Evolutionary conservation across 2,113 vertebrate species (phyloP).

Genomic region (Artemisiospiza belli): DNA sequence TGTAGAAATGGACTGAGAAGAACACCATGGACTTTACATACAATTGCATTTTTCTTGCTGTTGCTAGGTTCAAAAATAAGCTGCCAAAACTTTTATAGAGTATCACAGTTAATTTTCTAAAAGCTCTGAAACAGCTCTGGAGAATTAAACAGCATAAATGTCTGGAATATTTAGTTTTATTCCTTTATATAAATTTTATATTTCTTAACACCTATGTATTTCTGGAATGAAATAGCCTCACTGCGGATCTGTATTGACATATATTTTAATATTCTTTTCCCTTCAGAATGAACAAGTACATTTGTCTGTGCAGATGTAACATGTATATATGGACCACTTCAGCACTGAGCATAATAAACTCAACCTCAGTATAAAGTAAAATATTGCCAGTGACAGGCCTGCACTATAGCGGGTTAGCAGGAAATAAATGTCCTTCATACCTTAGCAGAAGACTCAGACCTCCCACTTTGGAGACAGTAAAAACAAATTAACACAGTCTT

Average conservation of each 20-base stretch:
- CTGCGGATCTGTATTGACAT: neutral
- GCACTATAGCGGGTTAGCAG: neutral
- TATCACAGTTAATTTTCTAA: neutral
- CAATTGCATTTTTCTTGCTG: neutral
- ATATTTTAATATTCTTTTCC: neutral
- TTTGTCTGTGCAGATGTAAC: neutral
- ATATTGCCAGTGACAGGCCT: neutral
- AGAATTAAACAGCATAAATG: neutral
- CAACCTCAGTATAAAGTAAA: neutral
- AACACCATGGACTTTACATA: neutral
- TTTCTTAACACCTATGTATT: neutral
- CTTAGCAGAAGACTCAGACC: neutral
- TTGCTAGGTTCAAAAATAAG: neutral
- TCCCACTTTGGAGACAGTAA: neutral
- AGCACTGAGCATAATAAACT: neutral
- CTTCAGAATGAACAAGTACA: accelerated
- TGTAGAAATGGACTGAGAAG: neutral
- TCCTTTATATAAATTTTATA: neutral
- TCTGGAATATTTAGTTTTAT: neutral
- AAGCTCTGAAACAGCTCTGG: neutral
- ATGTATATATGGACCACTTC: neutral
- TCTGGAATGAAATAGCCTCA: neutral
- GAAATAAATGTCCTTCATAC: neutral
- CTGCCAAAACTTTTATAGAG: neutral
- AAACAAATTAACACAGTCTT: neutral